Base-by-base conservation (phyloP, 2,888 invertebrate species). In the Flexamia atlantica region DNA sequence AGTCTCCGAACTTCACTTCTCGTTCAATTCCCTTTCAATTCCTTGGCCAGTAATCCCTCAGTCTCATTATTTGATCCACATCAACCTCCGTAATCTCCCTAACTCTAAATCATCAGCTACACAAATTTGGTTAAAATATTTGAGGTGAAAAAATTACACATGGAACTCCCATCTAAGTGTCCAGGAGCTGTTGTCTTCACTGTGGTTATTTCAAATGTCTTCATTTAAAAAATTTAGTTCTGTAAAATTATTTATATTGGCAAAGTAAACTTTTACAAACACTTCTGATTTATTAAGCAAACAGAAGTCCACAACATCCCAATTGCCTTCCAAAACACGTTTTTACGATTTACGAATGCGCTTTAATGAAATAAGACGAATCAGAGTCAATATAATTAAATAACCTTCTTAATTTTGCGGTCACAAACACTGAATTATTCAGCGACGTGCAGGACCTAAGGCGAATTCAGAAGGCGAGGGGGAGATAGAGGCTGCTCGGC, bases 381-480 rank as follows among this genome's bases (percentile, higher is more conserved):
- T 30, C 14, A 14, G 17, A 30, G 64, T 28, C 30, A 64, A 64
- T 30, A 64, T 10, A 64, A 30, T 64, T 64, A 64, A 64, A 23
- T 28, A 64, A 64, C 64, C 64, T 64, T 64, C 28, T 64, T 64
- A 64, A 64, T 64, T 30, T 28, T 28, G 64, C 30, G 64, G 28
- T 64, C 53, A 5, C 64, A 64, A 64, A 64, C 14, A 64, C 64
- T 64, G 64, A 64, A 64, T 64, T 28, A 64, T 64, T 25, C 64
- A 64, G 14, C 28, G 28, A 4, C 0, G 12, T 28, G 64, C 23
- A 53, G 20, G 14, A 53, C 20, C 53, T 53, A 14, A 23, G 12
- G 64, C 2, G 64, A 30, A 64, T 64, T 64, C 64, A 64, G 4
- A 14, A 30, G 64, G 17, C 5, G 64, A 64, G 4, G 9, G 64